These are phyloP conservation scores for Falco cherrug DNA, from an alignment of 2,797 vertebrate species.

Conservation along the genomic window DNA sequence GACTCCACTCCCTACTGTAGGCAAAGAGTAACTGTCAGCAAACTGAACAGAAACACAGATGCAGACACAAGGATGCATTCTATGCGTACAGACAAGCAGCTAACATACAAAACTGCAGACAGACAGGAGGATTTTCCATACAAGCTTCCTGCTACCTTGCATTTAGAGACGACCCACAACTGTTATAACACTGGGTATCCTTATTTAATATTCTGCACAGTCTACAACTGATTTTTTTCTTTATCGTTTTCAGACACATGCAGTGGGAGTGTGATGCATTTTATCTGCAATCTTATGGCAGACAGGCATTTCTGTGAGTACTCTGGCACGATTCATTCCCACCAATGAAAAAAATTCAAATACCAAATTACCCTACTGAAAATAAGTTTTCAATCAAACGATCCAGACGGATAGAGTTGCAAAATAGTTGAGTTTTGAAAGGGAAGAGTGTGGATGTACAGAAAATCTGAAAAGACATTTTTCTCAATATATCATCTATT, in stretches of 20 bases:
- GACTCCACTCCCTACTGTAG: not conserved
- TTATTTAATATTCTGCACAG: not conserved
- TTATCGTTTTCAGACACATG: not conserved
- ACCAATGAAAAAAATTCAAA: not conserved
- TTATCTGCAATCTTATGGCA: fast-evolving
- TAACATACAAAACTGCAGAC: not conserved
- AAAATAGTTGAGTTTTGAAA: not conserved
- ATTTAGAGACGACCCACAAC: not conserved
- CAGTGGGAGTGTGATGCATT: fast-evolving
- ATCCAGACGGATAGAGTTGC: not conserved
- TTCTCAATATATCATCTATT: not conserved
- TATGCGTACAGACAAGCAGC: not conserved
- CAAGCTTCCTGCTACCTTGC: not conserved
- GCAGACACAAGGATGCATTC: not conserved
- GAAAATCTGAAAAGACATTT: not conserved
- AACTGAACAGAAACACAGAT: not conserved
- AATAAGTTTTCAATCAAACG: not conserved
- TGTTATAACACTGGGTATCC: not conserved
- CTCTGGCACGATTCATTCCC: not conserved
- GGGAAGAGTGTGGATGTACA: not conserved
- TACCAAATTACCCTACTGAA: not conserved
- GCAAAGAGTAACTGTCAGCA: not conserved
- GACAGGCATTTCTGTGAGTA: not conserved
- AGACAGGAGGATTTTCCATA: not conserved
- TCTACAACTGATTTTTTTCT: not conserved